Evolutionary conservation across 2,797 vertebrate species (phyloP), one percentile per base, ranked within the genome.

Genomic region (Agapornis canus): DNA sequence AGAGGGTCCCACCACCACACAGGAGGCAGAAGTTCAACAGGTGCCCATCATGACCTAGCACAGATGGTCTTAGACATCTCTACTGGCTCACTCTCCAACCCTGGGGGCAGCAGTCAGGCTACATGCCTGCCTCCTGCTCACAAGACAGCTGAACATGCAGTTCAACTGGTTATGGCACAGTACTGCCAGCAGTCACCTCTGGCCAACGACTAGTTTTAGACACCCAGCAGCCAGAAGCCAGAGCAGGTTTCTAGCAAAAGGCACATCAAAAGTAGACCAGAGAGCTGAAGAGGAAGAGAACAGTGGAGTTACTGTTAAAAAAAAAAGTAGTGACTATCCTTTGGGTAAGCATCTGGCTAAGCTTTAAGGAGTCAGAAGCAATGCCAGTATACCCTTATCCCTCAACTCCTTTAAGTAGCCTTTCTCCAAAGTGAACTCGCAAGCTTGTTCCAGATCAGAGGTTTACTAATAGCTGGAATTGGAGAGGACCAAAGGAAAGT

Each of bases 1-100:
- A 12, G 25, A 49, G 11, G 2, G 5, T 14, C 11, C n/a, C 83
- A 45, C 2, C 6, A 8, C 10, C 4, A 37, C 35, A 22, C 0
- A 0, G 16, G 32, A 57, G 29, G 8, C n/a, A 37, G 35, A 22
- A n/a, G 57, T 14, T 61, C 68, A 31, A 35, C 25, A 88, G 35
- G 7, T n/a, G 21, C 18, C 40, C 4, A 5, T 19, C 56, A 37
- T 0, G 4, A 63, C 12, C 9, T 26, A n/a, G 49, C 70, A 83
- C 32, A 79, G 63, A 57, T 15, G 25, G 51, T 29, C 66, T 52
- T 27, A 25, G 27, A 14, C 8, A 15, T 37, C 29, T 42, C 27
- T 11, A 23, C 15, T 2, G 5, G 12, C 12, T 68, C 29, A 17
- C 21, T 16, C 21, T 47, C 45, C 72, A 68, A 2, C 21, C 45